Evolutionary conservation across 2,113 vertebrate species (phyloP).

Genomic region (Rana temporaria): DNA sequence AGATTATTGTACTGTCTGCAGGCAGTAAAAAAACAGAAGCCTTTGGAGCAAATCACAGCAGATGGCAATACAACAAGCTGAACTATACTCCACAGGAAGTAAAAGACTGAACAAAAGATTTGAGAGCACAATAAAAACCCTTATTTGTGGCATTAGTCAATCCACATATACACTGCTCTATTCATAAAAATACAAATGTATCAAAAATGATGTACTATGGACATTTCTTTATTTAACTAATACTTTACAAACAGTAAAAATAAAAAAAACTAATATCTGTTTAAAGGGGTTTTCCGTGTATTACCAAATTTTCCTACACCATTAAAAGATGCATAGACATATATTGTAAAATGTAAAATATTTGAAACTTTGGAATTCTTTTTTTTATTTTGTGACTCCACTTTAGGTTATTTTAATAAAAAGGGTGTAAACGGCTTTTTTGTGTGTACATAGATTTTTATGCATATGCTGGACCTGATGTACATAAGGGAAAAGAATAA

Average conservation of each 20-base stretch:
- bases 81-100: slow-evolving; percentile 6
- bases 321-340: too few species aligned
- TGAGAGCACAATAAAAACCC: not conserved
- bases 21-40: slow-evolving; percentile 13
- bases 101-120: slow-evolving; percentile 22
- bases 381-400: too few species aligned
- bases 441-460: too few species aligned
- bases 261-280: not conserved
- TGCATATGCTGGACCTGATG: too few species aligned
- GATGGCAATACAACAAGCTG: slow-evolving; percentile 38
- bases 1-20: slow-evolving; percentile 40
- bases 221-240: not conserved
- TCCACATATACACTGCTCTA: not conserved
- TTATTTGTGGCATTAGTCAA: not conserved
- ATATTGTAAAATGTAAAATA: too few species aligned
- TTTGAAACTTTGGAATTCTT: too few species aligned
- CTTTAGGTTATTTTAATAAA: too few species aligned
- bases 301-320: too few species aligned
- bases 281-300: not conserved
- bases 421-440: too few species aligned
- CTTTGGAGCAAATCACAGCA: slow-evolving; percentile 14
- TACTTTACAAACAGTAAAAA: too few species aligned
- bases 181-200: not conserved
- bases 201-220: not conserved
- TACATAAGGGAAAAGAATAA: too few species aligned